Base-by-base conservation (phyloP, 2,113 vertebrate genomes). In the Phylloscopus whistleri region DNA sequence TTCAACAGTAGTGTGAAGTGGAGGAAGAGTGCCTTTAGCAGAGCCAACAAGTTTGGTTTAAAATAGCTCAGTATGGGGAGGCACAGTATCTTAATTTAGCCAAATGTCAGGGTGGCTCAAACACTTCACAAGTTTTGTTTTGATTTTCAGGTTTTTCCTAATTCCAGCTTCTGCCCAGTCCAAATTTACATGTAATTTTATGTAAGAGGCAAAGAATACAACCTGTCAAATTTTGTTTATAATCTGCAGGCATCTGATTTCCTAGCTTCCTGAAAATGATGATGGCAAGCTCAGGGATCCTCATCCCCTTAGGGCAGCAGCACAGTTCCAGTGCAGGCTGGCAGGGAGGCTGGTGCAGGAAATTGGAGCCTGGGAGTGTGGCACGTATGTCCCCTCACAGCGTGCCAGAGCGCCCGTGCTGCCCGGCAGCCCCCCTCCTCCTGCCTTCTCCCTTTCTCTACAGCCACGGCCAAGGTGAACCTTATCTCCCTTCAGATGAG, bases 101-200 rank as follows among this genome's bases (percentile, higher is more conserved):
- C 37, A 79, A 94, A 85, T 76, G 67, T 75, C 88, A 87, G 81
- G 70, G 70, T 90, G 67, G 62, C 46, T 89, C 46, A 82, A 85
- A 52, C 41, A 58, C 49, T 87, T 94, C 2, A 55, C 49, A 87
- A 51, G n/a, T 19, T 8, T 76, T 79, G 20, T 41, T 63, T 60
- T 60, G 16, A 58, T 93, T 84, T 96, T 91, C 91, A 94, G 62
- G 66, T 89, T 87, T 89, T 93, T 89, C 53, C 20, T 79, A 79
- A 91, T 97, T 95, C 81, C 81, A 76, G 14, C 6, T 78, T 58
- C 62, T 78, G 24, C 53, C n/a, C 41, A 46, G 49, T 67, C 74
- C 79, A 87, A 68, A 87, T 73, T 84, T 79, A 79, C 46, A 58
- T 49, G 23, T 8, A 21, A 13, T 81, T 87, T 82, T 76, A 69